Percentiles rank a stretch among this genome's conserved stretches.
Conservation (phyloP, 2,113 vertebrate genomes). For the Triplophysa rosa region DNA sequence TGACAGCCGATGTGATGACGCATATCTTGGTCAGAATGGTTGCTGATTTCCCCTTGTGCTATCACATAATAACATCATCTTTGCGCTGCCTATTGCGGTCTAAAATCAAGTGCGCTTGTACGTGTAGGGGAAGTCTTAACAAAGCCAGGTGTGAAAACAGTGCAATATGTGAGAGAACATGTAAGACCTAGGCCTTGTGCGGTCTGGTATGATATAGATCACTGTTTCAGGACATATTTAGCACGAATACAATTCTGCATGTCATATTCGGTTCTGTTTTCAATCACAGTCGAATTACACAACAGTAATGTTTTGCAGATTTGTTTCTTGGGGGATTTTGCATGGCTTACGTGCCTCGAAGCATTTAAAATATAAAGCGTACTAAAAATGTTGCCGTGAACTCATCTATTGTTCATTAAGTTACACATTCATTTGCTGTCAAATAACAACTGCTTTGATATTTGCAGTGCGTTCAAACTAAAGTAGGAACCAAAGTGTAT, state of each 20-base stretch:
- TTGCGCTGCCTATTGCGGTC: slow-evolving; percentile 12
- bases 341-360: not conserved
- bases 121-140: slow-evolving; percentile 19
- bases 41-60: slow-evolving; percentile 32
- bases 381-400: not conserved
- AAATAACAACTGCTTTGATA: not conserved
- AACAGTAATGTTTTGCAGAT: not conserved
- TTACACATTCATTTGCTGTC: not conserved
- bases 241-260: not conserved
- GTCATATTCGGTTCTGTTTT: not conserved
- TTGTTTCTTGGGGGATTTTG: not conserved
- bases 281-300: not conserved
- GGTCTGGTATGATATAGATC: not conserved
- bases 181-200: not conserved
- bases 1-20: slow-evolving; percentile 10
- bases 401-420: not conserved
- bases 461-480: not conserved
- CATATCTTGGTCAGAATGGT: slow-evolving; percentile 8
- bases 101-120: slow-evolving; percentile 6
- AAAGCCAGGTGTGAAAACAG: slow-evolving; percentile 38
- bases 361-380: not conserved
- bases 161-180: slow-evolving; percentile 1
- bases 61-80: slow-evolving; percentile 5
- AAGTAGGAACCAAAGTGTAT: not conserved
- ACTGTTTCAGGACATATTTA: slow-evolving; percentile 13